These are phyloP conservation scores for Luperina testacea DNA, from an alignment of 2,888 invertebrate species.

Conservation along the genomic window DNA sequence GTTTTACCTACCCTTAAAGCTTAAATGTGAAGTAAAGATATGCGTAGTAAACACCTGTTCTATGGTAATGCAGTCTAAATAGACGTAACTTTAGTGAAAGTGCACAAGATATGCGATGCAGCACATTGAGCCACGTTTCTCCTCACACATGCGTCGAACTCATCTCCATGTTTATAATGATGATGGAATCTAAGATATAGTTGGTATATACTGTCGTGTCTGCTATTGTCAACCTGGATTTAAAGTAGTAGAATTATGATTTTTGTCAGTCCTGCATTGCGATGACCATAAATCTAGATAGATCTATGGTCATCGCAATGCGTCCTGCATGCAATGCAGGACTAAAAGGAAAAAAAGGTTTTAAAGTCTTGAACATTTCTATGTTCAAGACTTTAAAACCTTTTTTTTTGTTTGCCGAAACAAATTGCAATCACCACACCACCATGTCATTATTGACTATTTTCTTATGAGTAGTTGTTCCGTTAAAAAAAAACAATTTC, in stretches of 20 bases:
- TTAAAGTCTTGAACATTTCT: too few species aligned
- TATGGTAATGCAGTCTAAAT: constrained; percentile 46
- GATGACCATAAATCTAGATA: not conserved
- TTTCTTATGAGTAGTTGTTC: too few species aligned
- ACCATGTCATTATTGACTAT: not conserved
- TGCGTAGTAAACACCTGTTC: constrained; percentile 10
- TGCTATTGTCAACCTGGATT: not conserved
- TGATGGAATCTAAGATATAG: constrained; percentile 15
- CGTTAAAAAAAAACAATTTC: not conserved
- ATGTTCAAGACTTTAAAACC: not conserved
- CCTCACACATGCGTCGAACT: constrained; percentile 45
- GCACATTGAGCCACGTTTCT: constrained; percentile 60
- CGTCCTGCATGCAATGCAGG: too few species aligned
- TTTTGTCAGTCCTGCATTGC: not conserved
- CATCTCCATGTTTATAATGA: constrained; percentile 50
- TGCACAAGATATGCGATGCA: constrained; percentile 64
- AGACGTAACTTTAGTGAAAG: constrained; percentile 62
- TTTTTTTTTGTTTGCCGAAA: not conserved
- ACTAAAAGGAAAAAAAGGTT: too few species aligned
- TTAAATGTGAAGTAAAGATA: constrained; percentile 9
- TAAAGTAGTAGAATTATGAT: not conserved
- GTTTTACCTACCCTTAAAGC: not conserved
- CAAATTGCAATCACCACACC: not conserved
- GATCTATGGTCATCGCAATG: too few species aligned
- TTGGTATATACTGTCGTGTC: not conserved